Base-by-base conservation (phyloP, 2,888 invertebrate genomes). In the Brachynemurus nebulosus region DNA sequence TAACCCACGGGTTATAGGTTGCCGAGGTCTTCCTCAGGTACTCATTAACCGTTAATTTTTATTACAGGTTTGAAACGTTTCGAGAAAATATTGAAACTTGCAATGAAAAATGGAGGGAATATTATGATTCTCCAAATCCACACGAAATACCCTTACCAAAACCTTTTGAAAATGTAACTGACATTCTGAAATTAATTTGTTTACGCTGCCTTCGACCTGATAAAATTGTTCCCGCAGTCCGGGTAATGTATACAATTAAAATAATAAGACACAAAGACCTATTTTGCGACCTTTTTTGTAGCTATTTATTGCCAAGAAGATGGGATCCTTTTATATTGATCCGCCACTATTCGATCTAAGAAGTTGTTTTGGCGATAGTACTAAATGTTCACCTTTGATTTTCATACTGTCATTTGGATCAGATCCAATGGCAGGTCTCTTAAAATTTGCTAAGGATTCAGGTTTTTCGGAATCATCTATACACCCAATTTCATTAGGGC, bases 321-420 rank as follows among this genome's bases (percentile, higher is more conserved):
- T 95, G 74, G 90, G 89, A 2, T 71, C 72, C 43, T 69, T 73
- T 38, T 93, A 86, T 66, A 77, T 90, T 39, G 89, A 92, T 60
- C 90, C 92, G 0, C 90, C 92, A 7, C 80, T 86, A 16, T 92
- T 93, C 64, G 86, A 93, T 68, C 72, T 95, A 53, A 74, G 78
- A 58, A 81, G 83, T 59, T 88, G 89, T 0, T 93, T 86, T 66
- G 73, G 73, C 51, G 92, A 93, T 64, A 92, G 92, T 51, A 82
- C 78, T 60, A 79, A 80, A 57, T 78, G 78, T 52, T 82, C 86
- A 1, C 95, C 95, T 1, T 72, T 96, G 48, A 80, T 96, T 53
- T 93, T 95, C 64, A 78, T 96, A 48, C 68, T 95, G 50, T 90
- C 91, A 0, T 76, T 92, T 2, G 93, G 93, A 17, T 85, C 90